Base-by-base conservation (phyloP, 2,113 vertebrate species). In the Egretta garzetta region DNA sequence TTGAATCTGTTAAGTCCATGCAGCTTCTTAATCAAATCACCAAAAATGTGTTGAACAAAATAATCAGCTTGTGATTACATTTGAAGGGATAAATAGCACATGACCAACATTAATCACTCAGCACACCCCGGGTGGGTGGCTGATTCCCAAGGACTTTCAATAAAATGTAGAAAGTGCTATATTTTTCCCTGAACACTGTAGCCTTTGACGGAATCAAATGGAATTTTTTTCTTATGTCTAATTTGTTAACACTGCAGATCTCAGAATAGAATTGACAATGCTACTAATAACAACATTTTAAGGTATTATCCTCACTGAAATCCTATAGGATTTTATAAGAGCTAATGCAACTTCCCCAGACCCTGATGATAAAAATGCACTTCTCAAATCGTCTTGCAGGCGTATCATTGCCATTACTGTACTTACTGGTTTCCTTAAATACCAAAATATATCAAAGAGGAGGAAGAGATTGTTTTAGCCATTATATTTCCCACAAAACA, bases 11-110 rank as follows among this genome's bases (percentile, higher is more conserved):
- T 75, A 22, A 90, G 77, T 77, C 84, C 70, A 35, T 55, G 55
- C 74, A 88, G 87, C 71, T 94, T 87, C 84, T 95, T 94, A 95
- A 95, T 96, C 81, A 93, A 94, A 96, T 94, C 91, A 93, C 82
- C 24, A 94, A 96, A 95, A 94, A 80, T 84, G 89, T 77, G 68
- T 87, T 94, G 50, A 87, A 83, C 62, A 91, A 90, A 96, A 90
- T 94, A 90, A 96, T 95, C 93, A 95, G 84, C 74, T 83, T 14
- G 16, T 96, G 91, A 95, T 95, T 91, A 71, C 84, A 91, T 96
- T 95, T 93, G 35, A 80, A 73, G 81, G 84, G 89, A 94, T 88
- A 93, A 96, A 91, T 88, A 88, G 74, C 94, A 89, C 79, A 89
- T 30, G 67, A 55, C 81, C 89, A 96, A 81, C 93, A 91, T 96